phyloP scores from a whole-genome alignment of 2,113 vertebrate genomes.

The Eretmochelys imbricata region DNA sequence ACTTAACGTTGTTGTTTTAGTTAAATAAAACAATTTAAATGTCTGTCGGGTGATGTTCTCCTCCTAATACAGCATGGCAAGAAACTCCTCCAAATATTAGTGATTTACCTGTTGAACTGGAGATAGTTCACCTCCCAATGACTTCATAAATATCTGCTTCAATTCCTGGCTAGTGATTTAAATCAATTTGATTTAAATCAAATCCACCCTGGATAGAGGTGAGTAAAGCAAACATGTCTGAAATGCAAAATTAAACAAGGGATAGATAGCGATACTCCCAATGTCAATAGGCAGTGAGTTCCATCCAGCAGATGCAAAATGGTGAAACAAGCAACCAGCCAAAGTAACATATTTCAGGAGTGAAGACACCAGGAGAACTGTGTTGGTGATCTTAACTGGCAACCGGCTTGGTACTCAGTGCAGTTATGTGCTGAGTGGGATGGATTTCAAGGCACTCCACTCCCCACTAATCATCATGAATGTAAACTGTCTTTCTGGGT shows the following conservation, averaged over 20 bases:
- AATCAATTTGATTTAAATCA: no score
- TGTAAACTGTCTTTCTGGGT: conserved; percentile 50
- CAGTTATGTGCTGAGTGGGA: conserved; percentile 34
- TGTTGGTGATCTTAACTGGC: neutral
- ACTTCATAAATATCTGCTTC: no score
- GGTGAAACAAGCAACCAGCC: neutral
- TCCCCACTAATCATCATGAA: conserved; percentile 54
- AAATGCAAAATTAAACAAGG: neutral
- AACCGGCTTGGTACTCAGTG: conserved; percentile 10
- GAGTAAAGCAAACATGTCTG: neutral
- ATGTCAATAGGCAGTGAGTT: neutral
- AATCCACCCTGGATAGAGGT: neutral
- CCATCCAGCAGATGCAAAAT: neutral
- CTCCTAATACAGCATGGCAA: no score
- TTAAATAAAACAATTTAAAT: no score
- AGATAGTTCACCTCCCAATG: no score
- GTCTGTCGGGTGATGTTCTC: no score
- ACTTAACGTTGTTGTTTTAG: no score
- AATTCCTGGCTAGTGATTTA: no score
- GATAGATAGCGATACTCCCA: neutral
- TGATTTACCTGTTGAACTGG: no score
- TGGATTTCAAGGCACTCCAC: conserved; percentile 50
- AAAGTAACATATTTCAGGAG: neutral
- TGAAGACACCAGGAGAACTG: neutral
- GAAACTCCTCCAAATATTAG: no score